Conservation (phyloP, 2,113 vertebrate genomes). For the Crotalus viridis region DNA sequence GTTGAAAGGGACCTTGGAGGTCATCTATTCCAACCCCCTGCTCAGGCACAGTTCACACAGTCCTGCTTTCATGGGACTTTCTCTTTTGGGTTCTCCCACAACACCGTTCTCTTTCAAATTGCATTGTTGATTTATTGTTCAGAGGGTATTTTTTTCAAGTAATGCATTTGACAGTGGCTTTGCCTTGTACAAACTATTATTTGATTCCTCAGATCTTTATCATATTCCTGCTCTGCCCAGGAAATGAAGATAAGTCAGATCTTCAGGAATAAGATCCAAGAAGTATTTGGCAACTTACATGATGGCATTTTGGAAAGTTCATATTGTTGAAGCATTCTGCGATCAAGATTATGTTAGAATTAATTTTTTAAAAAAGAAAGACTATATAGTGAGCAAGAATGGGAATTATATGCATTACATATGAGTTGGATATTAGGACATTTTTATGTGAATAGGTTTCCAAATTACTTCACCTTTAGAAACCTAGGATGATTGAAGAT, state of each 20-base stretch:
- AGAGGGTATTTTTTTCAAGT: not conserved
- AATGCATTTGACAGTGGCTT: not conserved
- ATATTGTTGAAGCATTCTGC: not conserved
- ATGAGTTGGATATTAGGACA: not conserved
- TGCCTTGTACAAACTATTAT: not conserved
- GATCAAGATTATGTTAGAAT: not conserved
- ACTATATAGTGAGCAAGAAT: not conserved
- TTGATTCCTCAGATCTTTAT: not conserved
- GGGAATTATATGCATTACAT: not conserved
- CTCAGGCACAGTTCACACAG: too few relatives aligned
- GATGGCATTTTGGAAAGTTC: not conserved
- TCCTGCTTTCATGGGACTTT: not conserved
- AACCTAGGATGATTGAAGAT: not conserved
- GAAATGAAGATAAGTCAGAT: not conserved
- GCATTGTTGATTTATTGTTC: not conserved
- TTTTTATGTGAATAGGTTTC: not conserved
- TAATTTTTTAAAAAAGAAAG: not conserved
- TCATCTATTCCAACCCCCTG: too few relatives aligned
- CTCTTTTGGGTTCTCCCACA: not conserved
- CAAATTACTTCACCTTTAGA: not conserved
- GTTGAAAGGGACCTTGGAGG: too few relatives aligned
- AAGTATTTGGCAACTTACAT: not conserved
- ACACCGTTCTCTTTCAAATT: not conserved
- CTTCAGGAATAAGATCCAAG: not conserved
- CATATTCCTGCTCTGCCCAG: not conserved